Percentiles rank a stretch among this genome's conserved stretches.
Evolutionary conservation across 1,140 invertebrate genomes (phyloP).

Genomic region (Drosophila sturtevanti): DNA sequence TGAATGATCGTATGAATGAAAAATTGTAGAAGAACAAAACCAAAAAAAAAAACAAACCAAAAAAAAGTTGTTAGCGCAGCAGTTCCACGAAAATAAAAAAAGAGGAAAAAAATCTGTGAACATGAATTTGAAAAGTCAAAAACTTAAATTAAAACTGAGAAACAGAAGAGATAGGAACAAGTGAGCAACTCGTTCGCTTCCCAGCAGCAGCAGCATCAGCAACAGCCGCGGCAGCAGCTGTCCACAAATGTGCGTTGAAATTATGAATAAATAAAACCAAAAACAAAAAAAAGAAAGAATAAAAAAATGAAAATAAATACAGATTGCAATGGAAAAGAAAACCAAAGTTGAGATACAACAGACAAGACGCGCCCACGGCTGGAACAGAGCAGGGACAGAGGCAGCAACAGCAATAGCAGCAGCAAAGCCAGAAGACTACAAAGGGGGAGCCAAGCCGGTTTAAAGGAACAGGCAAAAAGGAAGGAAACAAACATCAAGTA

Average conservation of each 20-base stretch:
- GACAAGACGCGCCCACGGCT: constrained; percentile 70
- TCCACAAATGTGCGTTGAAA: constrained; percentile 70
- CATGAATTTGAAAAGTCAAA: constrained; percentile 22
- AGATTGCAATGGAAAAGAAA: constrained; percentile 39
- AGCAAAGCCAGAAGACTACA: constrained; percentile 26
- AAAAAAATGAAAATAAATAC: constrained; percentile 71
- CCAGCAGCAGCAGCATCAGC: constrained; percentile 40
- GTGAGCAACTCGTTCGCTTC: constrained; percentile 55
- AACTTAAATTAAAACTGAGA: constrained; percentile 54
- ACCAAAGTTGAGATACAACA: constrained; percentile 30
- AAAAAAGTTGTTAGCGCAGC: constrained; percentile 76
- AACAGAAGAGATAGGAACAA: constrained; percentile 59
- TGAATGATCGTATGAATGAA: constrained; percentile 70
- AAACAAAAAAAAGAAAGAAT: constrained; percentile 26
- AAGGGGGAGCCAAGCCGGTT: constrained; percentile 55
- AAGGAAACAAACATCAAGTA: constrained; percentile 77
- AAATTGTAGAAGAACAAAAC: constrained; percentile 67
- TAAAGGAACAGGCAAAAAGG: constrained; percentile 73
- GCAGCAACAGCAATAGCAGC: background rate
- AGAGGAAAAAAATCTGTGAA: constrained; percentile 22
- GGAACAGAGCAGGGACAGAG: constrained; percentile 23
- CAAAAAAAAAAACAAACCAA: constrained; percentile 38
- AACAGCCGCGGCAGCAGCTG: constrained; percentile 52
- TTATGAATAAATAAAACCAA: constrained; percentile 75
- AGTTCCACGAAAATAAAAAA: constrained; percentile 67